phyloP scores from a whole-genome alignment of 2,113 vertebrate genomes.

The Chamaetylas fuelleborni region DNA sequence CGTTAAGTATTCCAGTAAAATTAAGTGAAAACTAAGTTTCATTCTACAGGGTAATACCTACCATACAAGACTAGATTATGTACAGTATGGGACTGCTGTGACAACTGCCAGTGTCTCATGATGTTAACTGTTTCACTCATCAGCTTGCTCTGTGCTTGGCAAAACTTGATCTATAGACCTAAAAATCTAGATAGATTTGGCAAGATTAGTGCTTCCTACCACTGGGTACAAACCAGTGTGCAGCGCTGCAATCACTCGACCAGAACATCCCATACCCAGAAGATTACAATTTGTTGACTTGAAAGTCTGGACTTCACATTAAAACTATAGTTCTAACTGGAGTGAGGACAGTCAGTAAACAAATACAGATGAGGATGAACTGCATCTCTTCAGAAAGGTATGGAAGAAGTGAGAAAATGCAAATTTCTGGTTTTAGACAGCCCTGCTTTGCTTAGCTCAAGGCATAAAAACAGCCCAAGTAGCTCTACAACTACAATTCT shows the following conservation, averaged over 20 bases:
- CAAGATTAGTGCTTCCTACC: conserved; percentile 20
- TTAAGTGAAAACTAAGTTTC: conserved; percentile 52
- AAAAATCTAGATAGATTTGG: conserved; percentile 15
- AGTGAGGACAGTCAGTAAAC: conserved; percentile 48
- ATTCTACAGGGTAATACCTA: neutral
- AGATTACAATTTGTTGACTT: conserved; percentile 7
- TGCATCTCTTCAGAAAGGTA: conserved; percentile 57
- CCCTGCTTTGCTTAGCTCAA: conserved; percentile 25
- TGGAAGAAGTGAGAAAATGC: neutral
- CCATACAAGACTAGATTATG: conserved; percentile 19
- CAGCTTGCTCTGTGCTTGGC: neutral
- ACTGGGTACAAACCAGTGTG: neutral
- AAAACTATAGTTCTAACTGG: conserved; percentile 27
- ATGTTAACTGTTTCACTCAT: neutral
- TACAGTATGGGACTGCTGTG: conserved; percentile 47
- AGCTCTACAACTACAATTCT: conserved; percentile 10
- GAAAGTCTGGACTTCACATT: conserved; percentile 26
- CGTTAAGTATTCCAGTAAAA: conserved; percentile 22
- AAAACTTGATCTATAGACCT: neutral
- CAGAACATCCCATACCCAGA: conserved; percentile 25
- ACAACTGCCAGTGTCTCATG: neutral
- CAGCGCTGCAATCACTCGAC: neutral
- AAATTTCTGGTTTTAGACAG: neutral
- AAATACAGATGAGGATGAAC: conserved; percentile 26
- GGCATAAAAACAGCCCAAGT: conserved; percentile 1